Evolutionary conservation across 2,113 vertebrate genomes (phyloP), one percentile per base, ranked within the genome.

Genomic region (Hydrolagus affinis): DNA sequence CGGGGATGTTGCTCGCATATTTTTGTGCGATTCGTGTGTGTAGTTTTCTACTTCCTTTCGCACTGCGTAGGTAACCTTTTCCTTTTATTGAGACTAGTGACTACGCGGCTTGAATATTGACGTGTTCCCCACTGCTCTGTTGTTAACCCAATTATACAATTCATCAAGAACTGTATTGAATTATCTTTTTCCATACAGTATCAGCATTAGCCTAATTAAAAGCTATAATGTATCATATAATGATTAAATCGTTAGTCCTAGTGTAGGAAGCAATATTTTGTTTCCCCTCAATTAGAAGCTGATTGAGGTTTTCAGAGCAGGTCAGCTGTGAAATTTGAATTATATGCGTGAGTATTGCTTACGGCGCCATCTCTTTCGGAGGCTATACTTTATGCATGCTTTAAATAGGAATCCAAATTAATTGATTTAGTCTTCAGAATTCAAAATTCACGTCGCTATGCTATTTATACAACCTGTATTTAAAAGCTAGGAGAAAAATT

Each of bases 311-410:
- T 98, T 97, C 95, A 96, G 93, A 93, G 94, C 95, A 96, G 97
- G 95, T 98, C 96, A 98, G 94, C 96, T 98, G 96, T 98, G 95
- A 97, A 97, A 98, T 98, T 92, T 96, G 96, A 96, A 98, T 97
- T 96, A 97, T 94, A 96, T 94, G 93, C 95, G 94, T 94, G 95
- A 93, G 93, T 90, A 91, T 93, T 91, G 94, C 93, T 93, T 94
- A 92, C 94, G 93, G 94, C 91, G 92, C 94, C 93, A 93, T 89
- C 92, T 92, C 91, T 91, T 92, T 93, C 92, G 87, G 91, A 91
- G 89, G 91, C 92, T 91, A 90, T 92, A 92, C 44, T 44, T 44
- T 44, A 44, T 44, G 44, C 44, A 44, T 44, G 60, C 78, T 83
- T 30, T 66, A 25, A 66, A 23, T 14, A 19, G 77, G 78, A 30